Evolutionary conservation across 2,888 invertebrate species (phyloP).

Genomic region (Brachylomia viminalis): DNA sequence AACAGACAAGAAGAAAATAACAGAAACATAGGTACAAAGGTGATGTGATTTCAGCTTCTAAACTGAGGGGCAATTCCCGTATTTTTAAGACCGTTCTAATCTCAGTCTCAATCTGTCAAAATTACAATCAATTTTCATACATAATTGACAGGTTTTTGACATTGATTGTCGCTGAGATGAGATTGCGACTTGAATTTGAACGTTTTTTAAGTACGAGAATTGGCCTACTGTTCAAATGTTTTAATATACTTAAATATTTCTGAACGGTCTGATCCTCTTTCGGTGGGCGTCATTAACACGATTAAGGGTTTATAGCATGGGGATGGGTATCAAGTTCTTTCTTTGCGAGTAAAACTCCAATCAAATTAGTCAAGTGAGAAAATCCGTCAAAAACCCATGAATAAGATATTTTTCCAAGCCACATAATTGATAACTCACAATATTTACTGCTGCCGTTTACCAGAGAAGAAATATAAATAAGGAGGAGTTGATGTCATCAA

Average conservation of each 20-base stretch:
- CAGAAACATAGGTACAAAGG: too few relatives aligned
- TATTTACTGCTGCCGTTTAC: not conserved
- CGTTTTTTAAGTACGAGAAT: too few relatives aligned
- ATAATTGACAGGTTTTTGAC: too few relatives aligned
- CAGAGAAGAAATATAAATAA: not conserved
- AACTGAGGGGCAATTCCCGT: too few relatives aligned
- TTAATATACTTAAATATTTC: not conserved
- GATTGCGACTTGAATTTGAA: too few relatives aligned
- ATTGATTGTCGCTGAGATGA: too few relatives aligned
- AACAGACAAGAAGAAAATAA: too few relatives aligned
- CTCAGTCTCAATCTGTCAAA: too few relatives aligned
- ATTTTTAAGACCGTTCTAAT: too few relatives aligned
- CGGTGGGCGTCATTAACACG: conserved; percentile 17
- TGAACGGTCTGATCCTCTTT: conserved; percentile 9
- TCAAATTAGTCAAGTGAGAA: not conserved
- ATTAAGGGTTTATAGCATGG: conserved; percentile 22
- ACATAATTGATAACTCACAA: not conserved
- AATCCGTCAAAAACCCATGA: not conserved
- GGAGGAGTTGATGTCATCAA: not conserved
- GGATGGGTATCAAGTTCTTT: conserved; percentile 1
- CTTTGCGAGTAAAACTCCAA: not conserved
- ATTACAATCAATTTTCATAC: too few relatives aligned
- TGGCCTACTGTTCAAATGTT: conserved; percentile 7
- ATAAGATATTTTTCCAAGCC: not conserved
- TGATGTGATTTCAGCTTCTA: too few relatives aligned